Evolutionary conservation across 2,888 invertebrate species (phyloP), one percentile per base, ranked within the genome.

Genomic region (Scaptomyza tumidula): DNA sequence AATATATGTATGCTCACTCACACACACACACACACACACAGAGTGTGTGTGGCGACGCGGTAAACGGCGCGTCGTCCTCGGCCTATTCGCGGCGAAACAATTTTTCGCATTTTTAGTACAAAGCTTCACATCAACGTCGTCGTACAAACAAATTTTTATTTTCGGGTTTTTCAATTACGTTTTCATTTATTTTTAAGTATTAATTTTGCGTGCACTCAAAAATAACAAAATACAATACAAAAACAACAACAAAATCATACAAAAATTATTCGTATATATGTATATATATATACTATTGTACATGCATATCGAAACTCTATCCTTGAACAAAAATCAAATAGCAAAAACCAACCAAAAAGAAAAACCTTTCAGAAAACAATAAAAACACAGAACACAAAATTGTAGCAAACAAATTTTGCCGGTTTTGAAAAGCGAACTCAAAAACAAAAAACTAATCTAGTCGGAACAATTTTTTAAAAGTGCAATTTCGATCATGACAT

Each of bases 111-210:
- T 88, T 90, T 88, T 90, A 90, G 90, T 90, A 90, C 90, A 90
- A 90, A 90, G 88, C 90, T 90, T 90, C 90, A 90, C 90, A 90
- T 90, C 90, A 90, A 90, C 90, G 90, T 90, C 86, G 90, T 90
- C 90, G 90, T 90, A 90, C 90, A 90, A 90, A 90, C 88, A 88
- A 86, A 89, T 88, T 88, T 88, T 88, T 88, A 88, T 88, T 88
- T 88, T 88, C 88, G 88, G 89, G 88, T 89, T 88, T 88, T 88
- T 90, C 90, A 90, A 90, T 90, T 90, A 90, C 90, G 90, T 90
- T 90, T 90, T 90, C 90, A 89, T 90, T 90, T 89, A 89, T 86
- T 90, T 90, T 80, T 89, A 89, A 89, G 89, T 89, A 86, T 86
- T 86, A 71, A 86, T 72, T 86, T 86, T 88, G 88, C 86, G 85